phyloP scores from a whole-genome alignment of 2,888 invertebrate species.

The Tenthredo notha region DNA sequence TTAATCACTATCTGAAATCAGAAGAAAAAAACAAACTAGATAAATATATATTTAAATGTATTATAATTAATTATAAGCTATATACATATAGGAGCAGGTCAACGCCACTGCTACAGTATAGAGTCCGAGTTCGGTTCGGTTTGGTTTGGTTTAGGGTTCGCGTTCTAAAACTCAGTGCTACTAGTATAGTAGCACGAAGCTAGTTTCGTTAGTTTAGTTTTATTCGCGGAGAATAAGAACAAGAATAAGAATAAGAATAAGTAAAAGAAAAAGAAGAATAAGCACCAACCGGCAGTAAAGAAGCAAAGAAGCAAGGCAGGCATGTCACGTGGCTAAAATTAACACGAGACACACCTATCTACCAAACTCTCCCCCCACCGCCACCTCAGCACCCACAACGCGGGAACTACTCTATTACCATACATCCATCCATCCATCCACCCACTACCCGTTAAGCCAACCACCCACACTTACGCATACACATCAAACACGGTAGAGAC shows the following conservation, averaged over 20 bases:
- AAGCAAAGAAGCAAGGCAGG: background rate
- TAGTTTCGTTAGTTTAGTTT: background rate
- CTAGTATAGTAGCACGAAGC: background rate
- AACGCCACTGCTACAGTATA: background rate
- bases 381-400: slow-evolving; percentile 45
- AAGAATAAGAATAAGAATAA: no score
- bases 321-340: slow-evolving; percentile 73
- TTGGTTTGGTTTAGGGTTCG: background rate
- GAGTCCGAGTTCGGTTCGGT: background rate
- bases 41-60: no score
- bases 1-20: slow-evolving; percentile 24
- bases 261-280: background rate
- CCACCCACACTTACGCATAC: background rate
- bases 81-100: background rate
- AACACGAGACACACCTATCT: slow-evolving; percentile 72
- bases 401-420: slow-evolving; percentile 37
- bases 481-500: background rate
- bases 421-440: background rate
- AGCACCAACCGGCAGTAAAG: background rate
- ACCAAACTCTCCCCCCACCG: slow-evolving; percentile 56
- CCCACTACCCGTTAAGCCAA: no score
- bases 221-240: background rate
- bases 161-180: background rate
- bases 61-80: background rate
- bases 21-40: background rate